Base-by-base conservation (phyloP, 2,888 invertebrate species). In the Busseola fusca region DNA sequence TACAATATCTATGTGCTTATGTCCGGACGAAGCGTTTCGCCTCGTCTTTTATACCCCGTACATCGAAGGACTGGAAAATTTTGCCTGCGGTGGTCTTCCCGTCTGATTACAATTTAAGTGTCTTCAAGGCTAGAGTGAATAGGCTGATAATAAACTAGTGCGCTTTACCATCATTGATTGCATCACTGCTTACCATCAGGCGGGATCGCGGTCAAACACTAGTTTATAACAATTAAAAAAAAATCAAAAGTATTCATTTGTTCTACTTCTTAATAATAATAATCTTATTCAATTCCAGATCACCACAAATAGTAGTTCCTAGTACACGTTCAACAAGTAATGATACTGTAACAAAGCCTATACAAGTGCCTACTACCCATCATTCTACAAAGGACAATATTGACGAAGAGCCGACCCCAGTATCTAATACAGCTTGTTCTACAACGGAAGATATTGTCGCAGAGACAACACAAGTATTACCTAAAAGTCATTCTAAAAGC, bases 221-320 rank as follows among this genome's bases (percentile, higher is more conserved):
- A n/a, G n/a, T n/a, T n/a, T n/a, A n/a, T n/a, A n/a, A n/a, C n/a
- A n/a, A n/a, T n/a, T n/a, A n/a, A n/a, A n/a, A n/a, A n/a, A n/a
- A n/a, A n/a, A n/a, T n/a, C n/a, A n/a, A 10, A 37, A 27, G 6
- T 57, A 3, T 30, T 34, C 16, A 18, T 30, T 27, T 30, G 7
- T 30, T 50, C n/a, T 48, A 37, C 21, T 68, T 68, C 4, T 52
- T 52, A 30, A 69, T 40, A 56, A 40, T 64, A 56, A 21, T 14
- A 66, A 27, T 30, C 10, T 30, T 34, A n/a, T 37, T 16, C 3
- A n/a, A 45, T 74, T 74, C 16, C 78, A 74, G 73, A 78, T n/a
- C 52, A 76, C 10, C 34, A 37, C 27, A 45, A 25, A 40, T 27
- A 37, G 9, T 58, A 71, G 30, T 34, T 34, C n/a, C 63, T 18